Percentiles rank a stretch among this genome's conserved stretches.
Evolutionary conservation across 2,888 invertebrate species (phyloP).

Genomic region (Sialis fuliginosa): DNA sequence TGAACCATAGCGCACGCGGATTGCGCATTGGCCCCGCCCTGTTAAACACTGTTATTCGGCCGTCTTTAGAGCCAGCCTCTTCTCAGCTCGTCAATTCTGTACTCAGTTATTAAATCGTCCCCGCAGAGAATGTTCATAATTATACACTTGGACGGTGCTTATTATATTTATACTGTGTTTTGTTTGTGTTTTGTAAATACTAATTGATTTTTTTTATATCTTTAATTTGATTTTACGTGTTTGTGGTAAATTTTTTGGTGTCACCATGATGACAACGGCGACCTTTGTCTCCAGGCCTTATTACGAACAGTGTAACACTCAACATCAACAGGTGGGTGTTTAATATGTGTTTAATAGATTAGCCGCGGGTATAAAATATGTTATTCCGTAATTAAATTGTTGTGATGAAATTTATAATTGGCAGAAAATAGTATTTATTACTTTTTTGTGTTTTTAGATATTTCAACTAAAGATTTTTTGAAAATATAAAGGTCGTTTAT

Average conservation of each 20-base stretch:
- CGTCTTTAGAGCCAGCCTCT: constrained; percentile 2
- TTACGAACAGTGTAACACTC: constrained; percentile 3
- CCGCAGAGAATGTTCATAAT: constrained; percentile 1
- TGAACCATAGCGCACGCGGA: neutral
- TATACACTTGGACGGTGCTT: neutral
- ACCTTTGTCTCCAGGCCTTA: constrained; percentile 1
- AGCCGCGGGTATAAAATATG: no score
- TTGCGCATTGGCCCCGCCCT: constrained; percentile 6
- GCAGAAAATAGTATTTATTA: no score
- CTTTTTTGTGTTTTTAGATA: no score
- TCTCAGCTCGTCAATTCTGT: constrained; percentile 3
- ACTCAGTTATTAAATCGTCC: constrained; percentile 5
- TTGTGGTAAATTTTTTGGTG: neutral
- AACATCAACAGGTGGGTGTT: constrained; percentile 5
- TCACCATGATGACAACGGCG: neutral
- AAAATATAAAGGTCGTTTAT: no score
- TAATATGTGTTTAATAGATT: neutral
- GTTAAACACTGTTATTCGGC: constrained; percentile 5
- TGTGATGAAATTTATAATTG: no score
- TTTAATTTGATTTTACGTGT: neutral
- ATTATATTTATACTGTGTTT: no score
- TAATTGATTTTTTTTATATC: neutral
- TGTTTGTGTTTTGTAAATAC: no score
- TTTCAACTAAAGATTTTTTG: no score
- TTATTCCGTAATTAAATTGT: no score